Evolutionary conservation across 2,888 invertebrate species (phyloP), one percentile per base, ranked within the genome.

Genomic region (Neocrepidodera transversa): DNA sequence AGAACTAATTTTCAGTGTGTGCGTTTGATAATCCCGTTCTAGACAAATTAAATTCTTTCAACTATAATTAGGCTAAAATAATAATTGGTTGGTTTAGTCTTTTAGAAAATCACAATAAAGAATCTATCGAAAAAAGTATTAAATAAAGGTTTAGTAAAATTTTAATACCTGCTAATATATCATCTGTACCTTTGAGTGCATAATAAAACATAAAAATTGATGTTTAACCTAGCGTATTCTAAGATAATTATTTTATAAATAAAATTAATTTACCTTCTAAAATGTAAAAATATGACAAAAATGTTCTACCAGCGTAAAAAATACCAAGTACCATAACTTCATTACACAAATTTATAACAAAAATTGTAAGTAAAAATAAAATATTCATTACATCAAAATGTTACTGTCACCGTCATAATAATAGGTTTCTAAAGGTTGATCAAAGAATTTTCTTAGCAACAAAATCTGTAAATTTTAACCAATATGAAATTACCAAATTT

Each of bases 321-420:
- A 62, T 38, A 28, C 62, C 62, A 17, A 38, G 3, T 47, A 62
- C 26, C 62, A 62, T 62, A 53, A 55, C 49, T 59, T 17, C 40
- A 48, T 16, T 14, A 16, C 18, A 48, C n/a, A 43, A 17, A 14
- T 38, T 6, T 7, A 16, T 38, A 38, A 32, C 50, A 55, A 55
- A 38, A 23, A 5, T n/a, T 17, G 20, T 16, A 11, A 30, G 11
- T 13, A 17, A 36, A 18, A 35, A 35, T 2, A 35, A 2, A 11
- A 11, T 11, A 35, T 13, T 18, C 28, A 40, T 35, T n/a, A 36
- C 38, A 16, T 38, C 8, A 17, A 14, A 38, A 17, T 38, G 16
- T 38, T 2, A 10, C 16, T 8, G 1, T n/a, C 16, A 8, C 11
- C 17, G 38, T 38, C 38, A 38, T 4, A 5, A 14, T 35, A 7